These are phyloP conservation scores for Urechis unicinctus DNA, from an alignment of 2,888 invertebrate species.

Conservation along the genomic window DNA sequence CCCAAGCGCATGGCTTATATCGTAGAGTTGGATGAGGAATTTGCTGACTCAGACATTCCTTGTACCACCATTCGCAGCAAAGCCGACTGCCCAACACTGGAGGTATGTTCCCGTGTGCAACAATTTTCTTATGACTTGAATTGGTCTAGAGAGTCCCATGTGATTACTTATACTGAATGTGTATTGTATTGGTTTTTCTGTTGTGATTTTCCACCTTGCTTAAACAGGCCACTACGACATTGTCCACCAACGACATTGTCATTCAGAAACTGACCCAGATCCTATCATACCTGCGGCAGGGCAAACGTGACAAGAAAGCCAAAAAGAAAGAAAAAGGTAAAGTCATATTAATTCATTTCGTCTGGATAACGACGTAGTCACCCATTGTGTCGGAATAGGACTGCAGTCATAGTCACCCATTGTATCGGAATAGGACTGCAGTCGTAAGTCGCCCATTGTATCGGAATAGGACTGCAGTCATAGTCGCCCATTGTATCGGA, in stretches of 20 bases:
- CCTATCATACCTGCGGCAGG: constrained; percentile 85
- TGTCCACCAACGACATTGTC: constrained; percentile 64
- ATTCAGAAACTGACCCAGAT: constrained; percentile 97
- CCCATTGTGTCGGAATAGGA: too few relatives aligned
- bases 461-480: too few relatives aligned
- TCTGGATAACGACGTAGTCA: background rate
- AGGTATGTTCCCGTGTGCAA: constrained; percentile 52
- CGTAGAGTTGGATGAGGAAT: constrained; percentile 85
- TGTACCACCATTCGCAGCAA: constrained; percentile 83
- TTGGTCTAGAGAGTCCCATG: too few relatives aligned
- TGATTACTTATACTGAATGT: too few relatives aligned
- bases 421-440: too few relatives aligned
- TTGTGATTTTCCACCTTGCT: too few relatives aligned
- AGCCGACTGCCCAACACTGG: constrained; percentile 70
- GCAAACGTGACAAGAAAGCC: constrained; percentile 67
- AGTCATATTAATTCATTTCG: too few relatives aligned
- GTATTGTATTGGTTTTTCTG: too few relatives aligned
- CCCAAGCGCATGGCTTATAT: constrained; percentile 98
- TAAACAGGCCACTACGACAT: constrained; percentile 53
- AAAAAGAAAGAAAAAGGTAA: constrained; percentile 52
- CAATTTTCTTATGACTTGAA: too few relatives aligned
- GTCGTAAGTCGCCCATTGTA: too few relatives aligned
- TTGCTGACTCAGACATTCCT: constrained; percentile 83
- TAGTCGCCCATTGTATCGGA: too few relatives aligned
- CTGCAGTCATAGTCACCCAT: too few relatives aligned